Conservation (phyloP, 2,888 invertebrate species). For the Tetramorium bicarinatum region DNA sequence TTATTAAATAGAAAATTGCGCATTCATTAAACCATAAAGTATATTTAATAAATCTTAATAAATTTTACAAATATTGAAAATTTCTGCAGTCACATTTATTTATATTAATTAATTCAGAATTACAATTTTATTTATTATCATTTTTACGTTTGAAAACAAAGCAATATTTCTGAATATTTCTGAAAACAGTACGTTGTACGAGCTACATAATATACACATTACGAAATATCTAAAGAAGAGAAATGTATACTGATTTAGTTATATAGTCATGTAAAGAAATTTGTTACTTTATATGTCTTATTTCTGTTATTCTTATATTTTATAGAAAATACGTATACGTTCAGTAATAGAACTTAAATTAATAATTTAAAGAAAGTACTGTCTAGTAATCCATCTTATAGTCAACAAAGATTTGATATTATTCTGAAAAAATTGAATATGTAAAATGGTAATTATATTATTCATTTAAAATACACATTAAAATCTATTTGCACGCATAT, state of each 20-base stretch:
- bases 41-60: background rate
- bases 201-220: background rate
- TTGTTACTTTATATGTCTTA: background rate
- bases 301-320: background rate
- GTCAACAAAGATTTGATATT: slow-evolving; percentile 33
- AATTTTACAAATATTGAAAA: slow-evolving; percentile 2
- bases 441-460: slow-evolving; percentile 11
- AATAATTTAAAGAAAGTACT: background rate
- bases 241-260: slow-evolving; percentile 71
- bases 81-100: background rate
- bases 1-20: background rate
- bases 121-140: background rate
- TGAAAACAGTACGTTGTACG: background rate
- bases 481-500: background rate
- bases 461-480: background rate
- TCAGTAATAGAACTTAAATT: background rate
- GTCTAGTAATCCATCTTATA: background rate
- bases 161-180: background rate
- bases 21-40: background rate
- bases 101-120: background rate
- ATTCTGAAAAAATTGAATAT: slow-evolving; percentile 44
- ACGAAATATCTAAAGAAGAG: slow-evolving; percentile 65
- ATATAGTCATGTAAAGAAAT: slow-evolving; percentile 52
- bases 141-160: background rate
- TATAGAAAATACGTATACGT: background rate